A percentile compares a stretch with the other conserved stretches of the same genome.
Conservation (phyloP, 2,888 invertebrate genomes). For the Aphodius granarius region DNA sequence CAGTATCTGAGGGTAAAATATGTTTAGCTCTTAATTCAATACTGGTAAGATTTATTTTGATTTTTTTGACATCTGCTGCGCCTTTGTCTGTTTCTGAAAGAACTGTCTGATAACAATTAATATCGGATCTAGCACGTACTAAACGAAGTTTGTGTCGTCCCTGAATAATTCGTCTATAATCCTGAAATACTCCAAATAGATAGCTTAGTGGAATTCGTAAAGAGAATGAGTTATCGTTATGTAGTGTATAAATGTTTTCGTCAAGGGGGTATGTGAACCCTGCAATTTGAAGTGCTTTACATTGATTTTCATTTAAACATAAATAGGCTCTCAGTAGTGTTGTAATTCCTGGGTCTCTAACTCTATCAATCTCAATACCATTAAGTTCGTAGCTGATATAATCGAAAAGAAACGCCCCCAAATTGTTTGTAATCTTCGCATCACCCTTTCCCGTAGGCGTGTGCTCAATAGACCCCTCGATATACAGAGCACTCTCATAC, state of each 20-base stretch:
- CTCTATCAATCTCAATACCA: constrained; percentile 43
- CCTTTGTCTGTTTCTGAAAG: background rate
- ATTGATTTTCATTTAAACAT: constrained; percentile 39
- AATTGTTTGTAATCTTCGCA: constrained; percentile 35
- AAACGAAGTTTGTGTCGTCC: constrained; percentile 47
- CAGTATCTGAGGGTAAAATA: background rate
- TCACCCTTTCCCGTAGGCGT: background rate
- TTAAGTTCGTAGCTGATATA: constrained; percentile 47
- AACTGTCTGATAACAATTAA: constrained; percentile 35
- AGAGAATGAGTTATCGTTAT: constrained; percentile 18
- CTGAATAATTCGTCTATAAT: constrained; percentile 45
- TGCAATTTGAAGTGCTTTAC: constrained; percentile 36
- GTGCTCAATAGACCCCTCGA: background rate
- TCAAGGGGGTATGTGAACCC: constrained; percentile 30
- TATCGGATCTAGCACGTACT: constrained; percentile 36
- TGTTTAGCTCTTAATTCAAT: background rate
- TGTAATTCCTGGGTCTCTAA: constrained; percentile 43
- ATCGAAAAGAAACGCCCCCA: constrained; percentile 42
- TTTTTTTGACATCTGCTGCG: background rate
- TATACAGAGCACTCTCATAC: constrained; percentile 22
- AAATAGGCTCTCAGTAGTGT: constrained; percentile 43
- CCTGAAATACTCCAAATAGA: constrained; percentile 44
- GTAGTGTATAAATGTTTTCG: constrained; percentile 5
- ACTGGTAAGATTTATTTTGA: background rate
- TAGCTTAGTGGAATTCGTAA: constrained; percentile 41